Percentiles rank a stretch among this genome's conserved stretches.
Evolutionary conservation across 2,113 vertebrate genomes (phyloP).

Genomic region (Oryzias woworae): DNA sequence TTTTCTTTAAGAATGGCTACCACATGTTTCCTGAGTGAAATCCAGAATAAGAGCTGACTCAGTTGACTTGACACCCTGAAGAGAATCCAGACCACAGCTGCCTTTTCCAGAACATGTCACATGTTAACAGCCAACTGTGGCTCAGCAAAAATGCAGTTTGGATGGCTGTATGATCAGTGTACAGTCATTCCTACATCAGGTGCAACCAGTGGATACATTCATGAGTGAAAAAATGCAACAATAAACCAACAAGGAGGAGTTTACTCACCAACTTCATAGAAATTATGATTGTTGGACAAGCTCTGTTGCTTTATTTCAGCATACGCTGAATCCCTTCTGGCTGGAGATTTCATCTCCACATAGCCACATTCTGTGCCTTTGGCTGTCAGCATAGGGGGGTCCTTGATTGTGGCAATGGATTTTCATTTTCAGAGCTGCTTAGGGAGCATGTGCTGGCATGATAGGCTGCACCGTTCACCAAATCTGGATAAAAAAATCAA

Average conservation of each 20-base stretch:
- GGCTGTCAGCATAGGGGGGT: slow-evolving; percentile 85
- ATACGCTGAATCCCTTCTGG: slow-evolving; percentile 86
- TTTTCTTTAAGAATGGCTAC: too few species aligned
- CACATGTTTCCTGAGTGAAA: too few species aligned
- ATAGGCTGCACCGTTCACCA: slow-evolving; percentile 85
- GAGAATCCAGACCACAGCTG: too few species aligned
- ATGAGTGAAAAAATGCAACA: background rate
- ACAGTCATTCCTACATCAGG: background rate
- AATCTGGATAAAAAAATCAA: slow-evolving; percentile 67
- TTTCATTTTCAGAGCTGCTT: slow-evolving; percentile 95
- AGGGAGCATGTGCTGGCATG: slow-evolving; percentile 90
- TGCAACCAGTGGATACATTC: background rate
- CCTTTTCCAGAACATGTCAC: too few species aligned
- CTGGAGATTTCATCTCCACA: slow-evolving; percentile 97
- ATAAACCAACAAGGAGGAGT: background rate
- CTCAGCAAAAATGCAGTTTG: too few species aligned
- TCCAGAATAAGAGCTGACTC: too few species aligned
- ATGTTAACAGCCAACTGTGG: too few species aligned
- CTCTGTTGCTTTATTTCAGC: slow-evolving; percentile 85
- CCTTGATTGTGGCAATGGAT: slow-evolving; percentile 97
- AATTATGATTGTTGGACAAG: slow-evolving; percentile 82
- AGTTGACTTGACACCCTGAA: too few species aligned
- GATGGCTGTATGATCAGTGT: background rate
- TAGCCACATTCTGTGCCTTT: slow-evolving; percentile 94
- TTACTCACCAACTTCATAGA: slow-evolving; percentile 94